phyloP scores from a whole-genome alignment of 2,797 vertebrate genomes.

The Balearica regulorum region DNA sequence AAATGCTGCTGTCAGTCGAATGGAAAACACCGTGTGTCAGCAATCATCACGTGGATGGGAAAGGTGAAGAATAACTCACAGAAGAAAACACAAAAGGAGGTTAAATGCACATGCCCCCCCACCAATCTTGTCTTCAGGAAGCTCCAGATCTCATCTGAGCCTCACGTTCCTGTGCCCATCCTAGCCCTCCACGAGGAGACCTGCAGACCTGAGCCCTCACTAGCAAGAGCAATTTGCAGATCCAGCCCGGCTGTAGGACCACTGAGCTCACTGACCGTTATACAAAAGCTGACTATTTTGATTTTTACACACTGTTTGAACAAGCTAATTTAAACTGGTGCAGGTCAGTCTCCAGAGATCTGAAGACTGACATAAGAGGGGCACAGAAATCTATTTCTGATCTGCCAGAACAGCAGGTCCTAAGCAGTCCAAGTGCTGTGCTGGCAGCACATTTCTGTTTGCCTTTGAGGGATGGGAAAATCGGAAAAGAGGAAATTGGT shows the following conservation, averaged over 20 bases:
- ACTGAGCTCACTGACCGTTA: fast-evolving
- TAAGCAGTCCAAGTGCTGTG: neutral
- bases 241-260: neutral
- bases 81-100: neutral
- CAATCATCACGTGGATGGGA: neutral
- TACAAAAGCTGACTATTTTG: fast-evolving
- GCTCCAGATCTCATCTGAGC: neutral
- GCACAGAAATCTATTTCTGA: slow-evolving; percentile 37
- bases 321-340: neutral
- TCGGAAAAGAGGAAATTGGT: neutral
- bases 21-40: neutral
- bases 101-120: neutral
- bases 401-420: slow-evolving; percentile 21
- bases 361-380: slow-evolving; percentile 26
- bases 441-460: neutral
- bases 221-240: neutral
- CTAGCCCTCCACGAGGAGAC: fast-evolving
- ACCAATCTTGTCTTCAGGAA: fast-evolving
- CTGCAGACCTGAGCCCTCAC: neutral
- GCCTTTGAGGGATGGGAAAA: slow-evolving; percentile 18
- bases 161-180: neutral
- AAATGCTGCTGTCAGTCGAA: neutral
- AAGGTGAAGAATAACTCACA: neutral
- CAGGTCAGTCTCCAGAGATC: slow-evolving; percentile 2
- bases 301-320: neutral